phyloP scores from a whole-genome alignment of 2,888 invertebrate species.

The Drosophila dives region DNA sequence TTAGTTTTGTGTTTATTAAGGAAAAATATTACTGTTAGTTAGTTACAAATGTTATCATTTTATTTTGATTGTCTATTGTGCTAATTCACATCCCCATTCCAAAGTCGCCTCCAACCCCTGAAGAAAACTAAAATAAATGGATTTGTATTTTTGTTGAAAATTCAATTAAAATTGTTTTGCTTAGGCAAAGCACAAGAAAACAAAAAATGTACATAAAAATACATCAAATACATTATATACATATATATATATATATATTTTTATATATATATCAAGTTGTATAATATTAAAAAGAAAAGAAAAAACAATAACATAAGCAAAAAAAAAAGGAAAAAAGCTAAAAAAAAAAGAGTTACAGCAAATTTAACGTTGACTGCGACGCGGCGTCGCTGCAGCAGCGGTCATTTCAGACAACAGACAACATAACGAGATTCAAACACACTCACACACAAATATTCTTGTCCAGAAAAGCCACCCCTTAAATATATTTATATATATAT shows the following conservation, averaged over 20 bases:
- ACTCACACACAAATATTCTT: conserved; percentile 49
- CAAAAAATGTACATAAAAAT: conserved; percentile 45
- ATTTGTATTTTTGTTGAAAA: conserved; percentile 69
- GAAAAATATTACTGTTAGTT: conserved; percentile 15
- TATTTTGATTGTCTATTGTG: conserved; percentile 14
- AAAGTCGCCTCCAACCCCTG: neutral
- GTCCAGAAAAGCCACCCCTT: conserved; percentile 57
- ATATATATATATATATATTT: neutral
- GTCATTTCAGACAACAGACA: conserved; percentile 79
- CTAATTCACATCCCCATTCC: neutral
- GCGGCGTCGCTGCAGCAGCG: conserved; percentile 63
- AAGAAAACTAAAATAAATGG: conserved; percentile 54
- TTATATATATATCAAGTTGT: conserved; percentile 57
- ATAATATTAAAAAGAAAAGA: conserved; percentile 31
- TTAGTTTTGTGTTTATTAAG: conserved; percentile 7
- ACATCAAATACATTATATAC: conserved; percentile 60
- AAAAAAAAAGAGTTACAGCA: conserved; percentile 69
- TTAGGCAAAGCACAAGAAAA: conserved; percentile 35
- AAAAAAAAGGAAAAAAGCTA: conserved; percentile 4
- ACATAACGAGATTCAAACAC: conserved; percentile 74
- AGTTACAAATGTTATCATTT: conserved; percentile 15
- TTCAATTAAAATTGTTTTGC: conserved; percentile 80
- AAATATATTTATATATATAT: conserved; percentile 11
- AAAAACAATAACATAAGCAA: conserved; percentile 14
- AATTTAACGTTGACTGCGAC: conserved; percentile 48